A percentile compares a stretch with the other conserved stretches of the same genome.
phyloP scores from a whole-genome alignment of 2,888 invertebrate species.

The Apotomis turbidana region DNA sequence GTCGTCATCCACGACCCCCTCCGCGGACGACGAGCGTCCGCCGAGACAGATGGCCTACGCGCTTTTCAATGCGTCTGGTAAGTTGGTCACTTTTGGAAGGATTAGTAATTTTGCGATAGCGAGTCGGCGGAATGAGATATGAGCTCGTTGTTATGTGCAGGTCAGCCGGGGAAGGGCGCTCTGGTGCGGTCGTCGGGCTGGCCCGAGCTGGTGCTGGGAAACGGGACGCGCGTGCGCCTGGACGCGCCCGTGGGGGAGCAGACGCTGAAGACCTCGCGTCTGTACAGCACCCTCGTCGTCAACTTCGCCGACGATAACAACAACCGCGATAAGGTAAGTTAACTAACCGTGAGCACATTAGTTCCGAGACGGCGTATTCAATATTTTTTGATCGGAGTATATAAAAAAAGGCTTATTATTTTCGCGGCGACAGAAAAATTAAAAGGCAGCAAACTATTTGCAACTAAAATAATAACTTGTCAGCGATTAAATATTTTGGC shows the following conservation, averaged over 20 bases:
- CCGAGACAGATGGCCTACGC: slow-evolving; percentile 68
- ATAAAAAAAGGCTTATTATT: too few relatives aligned
- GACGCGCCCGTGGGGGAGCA: slow-evolving; percentile 71
- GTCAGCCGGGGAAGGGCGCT: slow-evolving; percentile 72
- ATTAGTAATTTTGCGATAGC: too few relatives aligned
- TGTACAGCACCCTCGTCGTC: slow-evolving; percentile 76
- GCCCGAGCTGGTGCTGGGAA: slow-evolving; percentile 74
- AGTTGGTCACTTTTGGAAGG: slow-evolving; percentile 18
- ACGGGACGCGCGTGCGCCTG: slow-evolving; percentile 61
- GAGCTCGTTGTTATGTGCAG: slow-evolving; percentile 49
- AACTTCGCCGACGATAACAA: slow-evolving; percentile 71
- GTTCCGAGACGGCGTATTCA: too few relatives aligned
- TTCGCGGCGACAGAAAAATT: too few relatives aligned
- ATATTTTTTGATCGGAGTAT: too few relatives aligned
- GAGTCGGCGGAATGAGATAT: too few relatives aligned
- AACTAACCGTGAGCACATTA: neutral
- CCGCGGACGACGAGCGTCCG: slow-evolving; percentile 62
- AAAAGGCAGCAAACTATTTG: too few relatives aligned
- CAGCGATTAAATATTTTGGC: too few relatives aligned
- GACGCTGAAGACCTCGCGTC: slow-evolving; percentile 71
- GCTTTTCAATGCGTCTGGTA: slow-evolving; percentile 82
- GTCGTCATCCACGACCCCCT: slow-evolving; percentile 42
- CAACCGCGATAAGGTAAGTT: slow-evolving; percentile 64
- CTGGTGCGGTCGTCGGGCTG: slow-evolving; percentile 81
- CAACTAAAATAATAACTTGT: too few relatives aligned